These are phyloP conservation scores for Mesoclemmys tuberculata DNA, from an alignment of 2,113 vertebrate genomes.

Conservation along the genomic window DNA sequence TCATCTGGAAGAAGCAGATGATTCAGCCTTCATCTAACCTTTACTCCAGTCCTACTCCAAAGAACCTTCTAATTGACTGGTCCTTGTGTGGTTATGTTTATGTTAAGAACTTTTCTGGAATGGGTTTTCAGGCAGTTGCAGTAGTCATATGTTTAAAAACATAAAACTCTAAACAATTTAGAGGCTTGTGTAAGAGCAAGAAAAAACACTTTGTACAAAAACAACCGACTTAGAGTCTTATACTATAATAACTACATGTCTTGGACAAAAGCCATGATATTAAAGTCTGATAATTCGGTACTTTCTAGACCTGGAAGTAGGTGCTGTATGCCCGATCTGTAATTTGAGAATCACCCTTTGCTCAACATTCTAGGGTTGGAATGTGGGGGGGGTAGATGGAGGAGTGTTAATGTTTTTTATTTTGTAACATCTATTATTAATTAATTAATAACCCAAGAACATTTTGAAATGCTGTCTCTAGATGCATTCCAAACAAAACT, in stretches of 20 bases:
- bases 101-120: not conserved
- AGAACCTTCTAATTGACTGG: not conserved
- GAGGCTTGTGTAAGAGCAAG: not conserved
- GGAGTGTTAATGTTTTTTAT: not conserved
- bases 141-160: not conserved
- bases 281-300: not conserved
- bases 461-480: not conserved
- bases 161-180: not conserved
- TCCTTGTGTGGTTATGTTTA: not conserved
- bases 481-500: not conserved
- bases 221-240: not conserved
- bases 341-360: not conserved
- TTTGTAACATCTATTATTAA: not conserved
- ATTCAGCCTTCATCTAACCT: not conserved
- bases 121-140: not conserved
- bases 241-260: not conserved
- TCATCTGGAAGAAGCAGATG: not conserved
- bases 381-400: too few relatives aligned
- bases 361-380: not conserved
- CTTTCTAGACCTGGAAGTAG: not conserved
- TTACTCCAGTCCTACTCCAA: not conserved
- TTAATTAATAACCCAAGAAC: not conserved
- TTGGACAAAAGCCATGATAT: not conserved
- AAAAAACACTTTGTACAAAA: not conserved
- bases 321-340: not conserved